phyloP scores from a whole-genome alignment of 2,888 invertebrate genomes.

The Rosalia funebris region DNA sequence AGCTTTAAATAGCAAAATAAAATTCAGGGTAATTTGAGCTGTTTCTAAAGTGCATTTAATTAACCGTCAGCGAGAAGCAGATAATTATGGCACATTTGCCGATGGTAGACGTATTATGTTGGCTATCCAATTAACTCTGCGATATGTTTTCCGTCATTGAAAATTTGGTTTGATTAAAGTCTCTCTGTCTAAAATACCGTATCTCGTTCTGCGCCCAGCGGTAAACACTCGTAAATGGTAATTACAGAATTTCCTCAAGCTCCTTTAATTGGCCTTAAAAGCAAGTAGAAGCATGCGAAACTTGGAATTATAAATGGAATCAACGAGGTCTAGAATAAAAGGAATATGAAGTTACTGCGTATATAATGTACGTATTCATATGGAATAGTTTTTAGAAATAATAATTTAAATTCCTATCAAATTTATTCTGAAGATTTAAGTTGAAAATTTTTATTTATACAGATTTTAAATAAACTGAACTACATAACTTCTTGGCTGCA shows the following conservation, averaged over 20 bases:
- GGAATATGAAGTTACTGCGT: too few species aligned
- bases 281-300: conserved; percentile 1
- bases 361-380: too few species aligned
- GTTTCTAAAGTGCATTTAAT: conserved; percentile 10
- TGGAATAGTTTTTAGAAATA: too few species aligned
- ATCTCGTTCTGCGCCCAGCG: neutral
- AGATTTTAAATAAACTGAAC: too few species aligned
- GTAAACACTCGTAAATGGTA: conserved; percentile 9
- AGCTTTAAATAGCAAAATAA: too few species aligned
- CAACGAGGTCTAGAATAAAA: too few species aligned
- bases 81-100: neutral
- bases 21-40: neutral
- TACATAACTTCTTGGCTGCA: too few species aligned
- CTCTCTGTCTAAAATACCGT: conserved; percentile 2
- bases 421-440: too few species aligned
- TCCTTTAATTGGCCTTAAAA: neutral
- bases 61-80: neutral
- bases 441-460: too few species aligned
- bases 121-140: conserved; percentile 15
- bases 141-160: conserved; percentile 12
- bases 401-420: too few species aligned
- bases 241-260: neutral
- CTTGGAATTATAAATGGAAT: too few species aligned
- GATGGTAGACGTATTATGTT: conserved; percentile 8
- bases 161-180: conserved; percentile 15